Evolutionary conservation across 2,888 invertebrate species (phyloP), one percentile per base, ranked within the genome.

Genomic region (Hirtodrosophila cameraria): DNA sequence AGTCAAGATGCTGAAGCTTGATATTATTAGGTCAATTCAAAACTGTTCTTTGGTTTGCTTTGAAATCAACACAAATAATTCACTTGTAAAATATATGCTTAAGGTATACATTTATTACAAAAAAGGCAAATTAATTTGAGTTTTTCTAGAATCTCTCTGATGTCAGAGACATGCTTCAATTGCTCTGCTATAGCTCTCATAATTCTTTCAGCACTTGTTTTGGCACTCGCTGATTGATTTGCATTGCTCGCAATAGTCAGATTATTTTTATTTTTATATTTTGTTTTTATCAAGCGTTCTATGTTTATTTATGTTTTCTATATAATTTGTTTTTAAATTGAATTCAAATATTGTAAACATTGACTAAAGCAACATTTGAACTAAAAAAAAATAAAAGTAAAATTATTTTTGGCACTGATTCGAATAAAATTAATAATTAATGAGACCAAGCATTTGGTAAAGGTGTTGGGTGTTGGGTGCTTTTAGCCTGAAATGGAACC

Each of bases 251-350:
- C 39, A 23, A 35, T 71, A 50, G 48, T 71, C 45, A 35, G n/a
- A n/a, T n/a, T n/a, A 12, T 50, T 28, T 35, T 35, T n/a, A n/a
- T n/a, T n/a, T n/a, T n/a, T n/a, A n/a, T n/a, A n/a, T n/a, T 35
- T 31, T 16, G 9, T n/a, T 35, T 55, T 55, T 61, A 59, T 53
- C 49, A 30, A 55, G 16, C 33, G 13, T n/a, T n/a, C 16, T 35
- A 38, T 81, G 79, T 81, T 80, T 84, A 71, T 84, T 84, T 70
- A 60, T 20, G 16, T 43, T 49, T 58, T 50, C 49, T 25, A 31
- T 35, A 25, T 61, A 66, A 72, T 64, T 62, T 71, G 60, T 36
- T 48, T 57, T 64, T 62, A 49, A 62, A 64, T 66, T 42, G 48
- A 70, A 84, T 50, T 66, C 15, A 30, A 49, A 50, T 64, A 48